Evolutionary conservation across 2,113 vertebrate species (phyloP), one percentile per base, ranked within the genome.

Genomic region (Protobothrops mucrosquamatus): DNA sequence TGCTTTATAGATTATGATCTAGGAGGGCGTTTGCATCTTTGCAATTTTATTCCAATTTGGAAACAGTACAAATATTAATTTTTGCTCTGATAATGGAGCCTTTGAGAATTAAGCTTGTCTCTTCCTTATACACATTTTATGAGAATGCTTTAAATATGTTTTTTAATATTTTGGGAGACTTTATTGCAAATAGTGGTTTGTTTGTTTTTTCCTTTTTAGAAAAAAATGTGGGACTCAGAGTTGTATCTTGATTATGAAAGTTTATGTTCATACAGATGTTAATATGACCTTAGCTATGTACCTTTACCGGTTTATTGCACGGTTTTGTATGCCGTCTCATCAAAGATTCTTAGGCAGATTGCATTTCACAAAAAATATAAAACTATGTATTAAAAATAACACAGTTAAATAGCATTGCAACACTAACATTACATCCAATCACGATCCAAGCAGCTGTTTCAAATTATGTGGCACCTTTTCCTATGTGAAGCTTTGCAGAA

Each of bases 121-220:
- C 97, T 98, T 97, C 98, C 98, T 96, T 97, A 98, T 97, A 96
- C 97, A 96, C 95, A 94, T 97, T 97, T 98, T 97, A 98, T 97
- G 96, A 98, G 97, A 98, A 98, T 97, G 91, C 94, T 97, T 98
- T 98, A 98, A 98, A 98, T 97, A 97, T 97, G 95, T 98, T 98
- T 98, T 98, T 98, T 98, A 98, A 98, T 99, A 98, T 97, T 98
- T 98, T 98, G 97, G 98, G 98, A 96, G 94, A 98, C 97, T 98
- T 99, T 98, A 98, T 98, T 97, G 94, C 93, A 94, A 89, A 91
- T 93, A 97, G 98, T 97, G 95, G 95, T 97, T 69, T 48, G 48
- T 97, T 98, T 98, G 0, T 97, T 93, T 74, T 59, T 55, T 8
- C 1, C 61, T 57, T 90, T 91, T 85, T 86, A 12, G 43, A 88